A percentile compares a stretch with the other conserved stretches of the same genome.
Conservation (phyloP, 1,140 invertebrate species). For the Mactra quadrangularis region DNA sequence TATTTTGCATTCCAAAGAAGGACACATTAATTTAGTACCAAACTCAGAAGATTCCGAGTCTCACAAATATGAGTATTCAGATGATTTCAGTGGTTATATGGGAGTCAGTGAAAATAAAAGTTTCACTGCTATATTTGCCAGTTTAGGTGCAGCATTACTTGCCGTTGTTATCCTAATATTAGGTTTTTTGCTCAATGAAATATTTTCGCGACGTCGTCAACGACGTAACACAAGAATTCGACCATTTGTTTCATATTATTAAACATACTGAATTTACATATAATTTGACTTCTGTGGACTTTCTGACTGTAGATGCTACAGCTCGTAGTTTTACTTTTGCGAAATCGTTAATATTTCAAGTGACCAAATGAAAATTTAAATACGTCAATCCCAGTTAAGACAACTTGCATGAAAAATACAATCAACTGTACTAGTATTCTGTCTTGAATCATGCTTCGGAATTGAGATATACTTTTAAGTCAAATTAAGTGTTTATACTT, state of each 20-base stretch:
- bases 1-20: constrained; percentile 19
- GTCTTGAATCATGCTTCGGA: no score
- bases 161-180: constrained; percentile 32
- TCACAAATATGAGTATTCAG: background rate
- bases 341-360: no score
- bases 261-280: background rate
- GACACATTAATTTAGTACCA: background rate
- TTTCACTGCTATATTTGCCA: constrained; percentile 19
- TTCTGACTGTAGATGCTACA: no score
- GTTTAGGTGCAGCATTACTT: constrained; percentile 11
- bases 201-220: constrained; percentile 26
- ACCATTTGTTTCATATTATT: constrained; percentile 53
- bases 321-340: no score
- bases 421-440: no score
- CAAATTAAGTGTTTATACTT: no score
- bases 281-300: no score
- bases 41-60: background rate
- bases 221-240: constrained; percentile 43
- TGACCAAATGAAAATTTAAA: no score
- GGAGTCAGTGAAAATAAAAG: constrained; percentile 20
- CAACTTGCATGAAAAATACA: no score
- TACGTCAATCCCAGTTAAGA: no score
- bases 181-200: constrained; percentile 26
- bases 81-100: background rate
- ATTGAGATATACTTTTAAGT: no score